Base-by-base conservation (phyloP, 2,888 invertebrate genomes). In the Octodonta nipae region DNA sequence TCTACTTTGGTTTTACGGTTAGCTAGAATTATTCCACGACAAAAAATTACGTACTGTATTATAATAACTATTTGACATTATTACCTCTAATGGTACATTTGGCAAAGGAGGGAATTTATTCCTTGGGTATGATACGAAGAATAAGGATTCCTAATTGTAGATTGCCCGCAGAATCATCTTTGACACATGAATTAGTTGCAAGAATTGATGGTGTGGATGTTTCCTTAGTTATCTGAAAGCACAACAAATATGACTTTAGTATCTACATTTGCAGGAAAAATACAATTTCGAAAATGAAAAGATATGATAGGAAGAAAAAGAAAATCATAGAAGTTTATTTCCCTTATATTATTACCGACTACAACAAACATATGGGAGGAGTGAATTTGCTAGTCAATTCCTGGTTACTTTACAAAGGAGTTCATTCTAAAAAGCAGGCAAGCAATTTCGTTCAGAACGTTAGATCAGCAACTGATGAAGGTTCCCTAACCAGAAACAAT, bases 261-360 rank as follows among this genome's bases (percentile, higher is more conserved):
- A n/a, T 36, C 36, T n/a, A 16, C 33, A 14, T 36, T 29, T 36
- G 29, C 12, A 30, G 33, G 13, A 32, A 34, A 28, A 24, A 28
- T 28, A 30, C 36, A 11, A 8, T 12, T 10, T 26, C 26, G 14
- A 32, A 26, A 15, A 27, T 32, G 4, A 26, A 32, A 13, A 13
- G 26, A 14, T 32, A 10, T 16, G 26, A 32, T 20, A 16, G 32
- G 11, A 32, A 32, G 13, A 8, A 32, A 12, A 32, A 32, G 10
- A 27, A 32, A 16, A 26, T 5, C 17, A 16, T 32, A 8, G 32
- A 32, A 10, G 27, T 32, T 5, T 26, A 32, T 11, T 32, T 26
- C 27, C 12, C 32, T 5, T 17, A 27, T 15, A 32, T 32, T 8
- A 32, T 32, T 11, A 7, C 13, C 7, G 15, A 32, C 13, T 32